A percentile compares a stretch with the other conserved stretches of the same genome.
These are phyloP conservation scores for Cyrtonyx montezumae DNA, from an alignment of 2,113 vertebrate species.

Conservation along the genomic window DNA sequence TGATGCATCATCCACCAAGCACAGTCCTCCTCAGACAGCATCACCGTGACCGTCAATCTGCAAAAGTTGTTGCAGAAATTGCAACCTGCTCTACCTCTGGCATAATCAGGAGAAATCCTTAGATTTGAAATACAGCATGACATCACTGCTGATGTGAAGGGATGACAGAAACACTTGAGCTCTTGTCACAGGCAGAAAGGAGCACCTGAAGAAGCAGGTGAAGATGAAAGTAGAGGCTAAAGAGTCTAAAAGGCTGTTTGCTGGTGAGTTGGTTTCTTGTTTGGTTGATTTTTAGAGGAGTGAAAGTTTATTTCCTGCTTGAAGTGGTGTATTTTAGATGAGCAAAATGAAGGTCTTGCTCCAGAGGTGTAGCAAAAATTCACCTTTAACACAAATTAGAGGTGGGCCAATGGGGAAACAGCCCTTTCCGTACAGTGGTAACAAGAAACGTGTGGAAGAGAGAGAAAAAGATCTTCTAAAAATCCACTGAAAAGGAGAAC, in stretches of 20 bases:
- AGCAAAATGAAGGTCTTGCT: neutral
- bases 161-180: neutral
- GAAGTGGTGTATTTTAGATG: neutral
- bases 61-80: neutral
- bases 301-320: neutral
- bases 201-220: neutral
- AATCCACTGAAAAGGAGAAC: neutral
- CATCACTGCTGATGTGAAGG: fast-evolving
- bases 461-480: neutral
- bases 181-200: neutral
- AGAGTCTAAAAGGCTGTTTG: neutral
- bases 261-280: neutral
- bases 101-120: neutral
- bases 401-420: neutral
- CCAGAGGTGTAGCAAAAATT: neutral
- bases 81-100: neutral
- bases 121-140: neutral
- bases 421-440: neutral
- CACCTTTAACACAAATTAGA: neutral
- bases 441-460: neutral
- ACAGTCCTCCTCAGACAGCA: neutral
- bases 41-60: fast-evolving
- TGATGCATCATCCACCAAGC: fast-evolving
- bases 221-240: neutral
- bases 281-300: neutral